Conservation (phyloP, 2,113 vertebrate genomes). For the Capreolus pygargus region DNA sequence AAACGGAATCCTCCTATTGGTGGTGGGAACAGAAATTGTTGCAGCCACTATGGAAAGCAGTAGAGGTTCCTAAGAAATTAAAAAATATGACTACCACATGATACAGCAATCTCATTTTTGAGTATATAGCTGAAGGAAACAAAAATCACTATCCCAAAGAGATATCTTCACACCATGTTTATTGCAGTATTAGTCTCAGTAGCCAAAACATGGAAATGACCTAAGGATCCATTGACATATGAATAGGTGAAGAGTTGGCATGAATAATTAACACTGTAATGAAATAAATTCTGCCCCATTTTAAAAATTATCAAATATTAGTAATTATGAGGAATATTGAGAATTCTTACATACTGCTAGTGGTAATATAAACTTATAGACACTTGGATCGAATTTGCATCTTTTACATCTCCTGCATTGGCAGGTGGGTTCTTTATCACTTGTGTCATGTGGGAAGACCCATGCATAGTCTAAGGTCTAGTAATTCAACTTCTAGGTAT, state of each 20-base stretch:
- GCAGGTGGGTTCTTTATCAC: neutral
- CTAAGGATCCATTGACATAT: neutral
- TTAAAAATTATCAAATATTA: neutral
- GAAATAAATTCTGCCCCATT: neutral
- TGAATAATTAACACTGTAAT: neutral
- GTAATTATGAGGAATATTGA: neutral
- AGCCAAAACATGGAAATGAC: neutral
- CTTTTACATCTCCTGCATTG: neutral
- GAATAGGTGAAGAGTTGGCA: neutral
- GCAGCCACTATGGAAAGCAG: neutral
- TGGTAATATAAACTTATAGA: neutral
- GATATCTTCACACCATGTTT: neutral
- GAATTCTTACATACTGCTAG: neutral
- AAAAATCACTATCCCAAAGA: neutral
- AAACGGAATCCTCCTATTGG: neutral
- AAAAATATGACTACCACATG: neutral
- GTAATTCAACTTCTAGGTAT: neutral
- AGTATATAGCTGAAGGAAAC: neutral
- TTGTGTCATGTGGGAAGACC: neutral
- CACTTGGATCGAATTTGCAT: neutral
- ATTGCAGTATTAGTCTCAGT: neutral
- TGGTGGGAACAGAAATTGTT: neutral
- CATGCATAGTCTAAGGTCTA: neutral
- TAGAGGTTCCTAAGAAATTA: neutral
- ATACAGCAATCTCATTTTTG: neutral